phyloP scores from a whole-genome alignment of 2,113 vertebrate genomes.

The Dasyprocta punctata region DNA sequence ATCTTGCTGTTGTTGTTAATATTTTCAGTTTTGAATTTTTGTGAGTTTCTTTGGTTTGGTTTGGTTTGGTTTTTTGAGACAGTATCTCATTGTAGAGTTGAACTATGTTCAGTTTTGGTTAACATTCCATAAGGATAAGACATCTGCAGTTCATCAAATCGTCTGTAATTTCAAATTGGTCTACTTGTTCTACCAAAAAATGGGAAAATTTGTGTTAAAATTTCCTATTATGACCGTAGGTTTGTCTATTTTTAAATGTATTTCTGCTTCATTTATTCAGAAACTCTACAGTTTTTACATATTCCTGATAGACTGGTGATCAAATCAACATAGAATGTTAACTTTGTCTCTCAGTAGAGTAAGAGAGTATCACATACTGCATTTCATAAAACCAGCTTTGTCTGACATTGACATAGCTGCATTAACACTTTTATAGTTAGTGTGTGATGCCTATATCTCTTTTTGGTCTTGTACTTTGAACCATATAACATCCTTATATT shows the following conservation, averaged over 20 bases:
- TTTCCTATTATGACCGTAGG: neutral
- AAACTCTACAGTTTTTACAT: neutral
- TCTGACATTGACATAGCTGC: neutral
- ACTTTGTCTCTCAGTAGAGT: neutral
- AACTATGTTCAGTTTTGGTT: neutral
- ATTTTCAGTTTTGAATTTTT: too few species aligned
- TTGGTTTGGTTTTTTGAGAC: neutral
- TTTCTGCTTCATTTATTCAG: neutral
- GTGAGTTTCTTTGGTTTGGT: neutral
- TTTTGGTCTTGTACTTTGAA: neutral
- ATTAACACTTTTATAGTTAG: neutral
- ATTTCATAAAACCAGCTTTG: neutral
- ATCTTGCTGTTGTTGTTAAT: too few species aligned
- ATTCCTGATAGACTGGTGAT: neutral
- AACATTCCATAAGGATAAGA: neutral
- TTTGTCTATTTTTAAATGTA: neutral
- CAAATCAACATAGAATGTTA: neutral
- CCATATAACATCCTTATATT: neutral
- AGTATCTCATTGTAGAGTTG: neutral
- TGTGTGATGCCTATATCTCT: neutral
- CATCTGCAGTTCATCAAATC: neutral
- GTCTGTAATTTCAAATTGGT: neutral
- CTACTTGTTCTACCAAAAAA: neutral
- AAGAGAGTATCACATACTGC: neutral
- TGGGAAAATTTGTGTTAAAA: neutral